phyloP scores from a whole-genome alignment of 2,797 vertebrate species.

The Thalassophryne amazonica region DNA sequence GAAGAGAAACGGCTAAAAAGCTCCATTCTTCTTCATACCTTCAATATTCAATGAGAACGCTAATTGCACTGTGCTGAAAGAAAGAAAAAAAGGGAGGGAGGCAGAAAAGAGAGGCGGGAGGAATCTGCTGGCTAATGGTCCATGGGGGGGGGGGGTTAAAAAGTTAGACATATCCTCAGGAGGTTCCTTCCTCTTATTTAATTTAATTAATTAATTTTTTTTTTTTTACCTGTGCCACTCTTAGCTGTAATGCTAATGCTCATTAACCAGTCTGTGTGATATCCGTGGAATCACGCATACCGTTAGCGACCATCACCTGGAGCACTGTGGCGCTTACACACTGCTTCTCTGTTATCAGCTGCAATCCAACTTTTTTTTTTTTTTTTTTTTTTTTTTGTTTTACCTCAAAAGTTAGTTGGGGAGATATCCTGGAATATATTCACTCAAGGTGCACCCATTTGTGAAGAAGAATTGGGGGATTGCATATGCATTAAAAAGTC shows the following conservation, averaged over 20 bases:
- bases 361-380: constrained; percentile 24
- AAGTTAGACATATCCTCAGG: constrained; percentile 80
- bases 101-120: constrained; percentile 43
- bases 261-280: constrained; percentile 83
- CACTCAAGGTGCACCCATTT: constrained; percentile 72
- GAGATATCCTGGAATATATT: constrained; percentile 67
- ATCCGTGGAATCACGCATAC: constrained; percentile 47
- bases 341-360: constrained; percentile 43
- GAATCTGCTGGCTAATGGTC: constrained; percentile 75
- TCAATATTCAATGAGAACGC: constrained; percentile 83
- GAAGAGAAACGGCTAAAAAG: constrained; percentile 80
- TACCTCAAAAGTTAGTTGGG: constrained; percentile 65
- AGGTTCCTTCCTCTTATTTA: constrained; percentile 79
- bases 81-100: constrained; percentile 53
- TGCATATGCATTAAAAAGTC: constrained; percentile 72
- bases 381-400: constrained; percentile 43
- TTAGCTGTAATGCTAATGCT: constrained; percentile 76
- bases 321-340: constrained; percentile 53
- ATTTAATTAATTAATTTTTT: too few species aligned
- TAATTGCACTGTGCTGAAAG: constrained; percentile 76
- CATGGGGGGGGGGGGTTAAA: constrained; percentile 66
- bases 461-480: constrained; percentile 59
- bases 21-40: constrained; percentile 80
- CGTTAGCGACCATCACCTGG: constrained; percentile 61
- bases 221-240: constrained; percentile 71